A percentile compares a stretch with the other conserved stretches of the same genome.
Evolutionary conservation across 2,113 vertebrate species (phyloP).

Genomic region (Burhinus oedicnemus): DNA sequence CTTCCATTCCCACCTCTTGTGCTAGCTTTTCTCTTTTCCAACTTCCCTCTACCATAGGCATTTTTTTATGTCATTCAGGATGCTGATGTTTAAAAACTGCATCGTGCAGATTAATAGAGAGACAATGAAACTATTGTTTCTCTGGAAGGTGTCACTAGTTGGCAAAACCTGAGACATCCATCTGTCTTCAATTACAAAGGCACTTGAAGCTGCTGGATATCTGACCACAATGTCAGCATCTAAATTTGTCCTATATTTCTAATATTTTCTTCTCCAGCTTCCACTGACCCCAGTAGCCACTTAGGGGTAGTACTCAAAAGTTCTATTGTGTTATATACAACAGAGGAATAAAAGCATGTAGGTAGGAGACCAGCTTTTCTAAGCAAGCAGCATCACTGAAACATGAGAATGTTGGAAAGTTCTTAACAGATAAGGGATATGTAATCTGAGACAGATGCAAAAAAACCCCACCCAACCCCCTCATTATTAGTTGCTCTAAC

Average conservation of each 20-base stretch:
- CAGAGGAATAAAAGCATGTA: not conserved
- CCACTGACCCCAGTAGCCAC: not conserved
- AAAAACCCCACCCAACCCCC: not conserved
- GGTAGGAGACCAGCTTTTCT: not conserved
- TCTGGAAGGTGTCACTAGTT: not conserved
- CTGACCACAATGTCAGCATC: not conserved
- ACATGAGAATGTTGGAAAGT: constrained; percentile 11
- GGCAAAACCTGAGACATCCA: not conserved
- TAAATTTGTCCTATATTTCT: not conserved
- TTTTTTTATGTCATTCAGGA: not conserved
- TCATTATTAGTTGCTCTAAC: constrained; percentile 54
- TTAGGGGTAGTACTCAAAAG: not conserved
- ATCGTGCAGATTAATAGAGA: not conserved
- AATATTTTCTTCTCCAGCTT: not conserved
- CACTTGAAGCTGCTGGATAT: not conserved
- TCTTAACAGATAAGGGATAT: not conserved
- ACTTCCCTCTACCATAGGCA: not conserved
- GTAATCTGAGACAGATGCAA: not conserved
- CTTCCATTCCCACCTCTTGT: not conserved
- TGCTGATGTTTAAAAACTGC: not conserved
- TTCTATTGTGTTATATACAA: not conserved
- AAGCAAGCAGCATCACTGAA: constrained; percentile 24
- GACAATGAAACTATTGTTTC: not conserved
- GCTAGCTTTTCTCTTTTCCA: not conserved
- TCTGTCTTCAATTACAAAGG: not conserved